These are phyloP conservation scores for Numida meleagris DNA, from an alignment of 2,113 vertebrate species.

Conservation along the genomic window DNA sequence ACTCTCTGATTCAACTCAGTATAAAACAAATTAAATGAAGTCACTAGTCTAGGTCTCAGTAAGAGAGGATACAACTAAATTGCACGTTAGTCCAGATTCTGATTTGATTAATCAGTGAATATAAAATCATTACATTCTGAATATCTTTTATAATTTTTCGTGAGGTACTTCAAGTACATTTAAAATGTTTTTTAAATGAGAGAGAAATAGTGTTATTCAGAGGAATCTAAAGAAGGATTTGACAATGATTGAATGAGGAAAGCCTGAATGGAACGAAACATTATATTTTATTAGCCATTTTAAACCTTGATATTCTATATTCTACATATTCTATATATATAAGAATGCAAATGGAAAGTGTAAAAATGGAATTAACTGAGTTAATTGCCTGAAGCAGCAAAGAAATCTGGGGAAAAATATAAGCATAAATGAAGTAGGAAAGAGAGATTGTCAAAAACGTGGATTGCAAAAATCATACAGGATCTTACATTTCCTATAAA, in stretches of 20 bases:
- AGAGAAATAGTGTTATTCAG: not conserved
- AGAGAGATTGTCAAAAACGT: not conserved
- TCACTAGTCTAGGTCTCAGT: not conserved
- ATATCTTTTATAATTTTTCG: conserved; percentile 1
- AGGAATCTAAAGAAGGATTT: not conserved
- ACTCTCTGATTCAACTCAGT: not conserved
- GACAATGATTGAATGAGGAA: not conserved
- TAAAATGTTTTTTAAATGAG: not conserved
- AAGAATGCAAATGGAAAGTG: not conserved
- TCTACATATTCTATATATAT: not conserved
- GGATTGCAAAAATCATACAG: not conserved
- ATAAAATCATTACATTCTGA: not conserved
- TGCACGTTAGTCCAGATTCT: not conserved
- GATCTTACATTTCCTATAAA: not conserved
- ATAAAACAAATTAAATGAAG: not conserved
- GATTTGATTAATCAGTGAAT: not conserved
- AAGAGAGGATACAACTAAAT: not conserved
- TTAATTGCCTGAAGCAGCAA: not conserved
- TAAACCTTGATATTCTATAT: not conserved
- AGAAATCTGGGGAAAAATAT: not conserved
- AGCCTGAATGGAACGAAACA: not conserved
- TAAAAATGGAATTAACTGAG: not conserved
- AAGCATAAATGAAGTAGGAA: not conserved
- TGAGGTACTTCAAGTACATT: not conserved
- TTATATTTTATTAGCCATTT: not conserved